These are phyloP conservation scores for Argynnis bischoffii DNA, from an alignment of 2,888 invertebrate genomes.

Conservation along the genomic window DNA sequence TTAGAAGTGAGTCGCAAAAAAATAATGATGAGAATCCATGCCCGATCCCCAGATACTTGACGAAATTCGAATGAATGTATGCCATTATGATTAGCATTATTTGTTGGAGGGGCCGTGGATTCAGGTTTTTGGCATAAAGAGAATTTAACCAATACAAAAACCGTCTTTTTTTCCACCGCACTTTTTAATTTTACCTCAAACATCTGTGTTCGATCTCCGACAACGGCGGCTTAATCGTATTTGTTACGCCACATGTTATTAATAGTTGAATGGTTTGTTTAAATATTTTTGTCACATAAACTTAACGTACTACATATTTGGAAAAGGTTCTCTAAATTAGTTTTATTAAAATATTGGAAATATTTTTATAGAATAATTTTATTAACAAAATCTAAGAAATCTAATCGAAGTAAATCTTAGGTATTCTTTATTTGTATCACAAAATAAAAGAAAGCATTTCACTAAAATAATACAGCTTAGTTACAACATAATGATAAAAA, in stretches of 20 bases:
- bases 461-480: too few species aligned
- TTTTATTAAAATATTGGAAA: not conserved
- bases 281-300: constrained; percentile 64
- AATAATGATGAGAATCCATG: constrained; percentile 57
- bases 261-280: constrained; percentile 76
- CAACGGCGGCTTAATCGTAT: constrained; percentile 72
- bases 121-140: constrained; percentile 78
- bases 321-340: constrained; percentile 26
- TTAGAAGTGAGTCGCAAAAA: constrained; percentile 58
- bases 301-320: constrained; percentile 12
- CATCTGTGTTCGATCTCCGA: constrained; percentile 70
- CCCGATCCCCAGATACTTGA: constrained; percentile 71
- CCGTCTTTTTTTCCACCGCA: constrained; percentile 52
- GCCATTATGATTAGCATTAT: constrained; percentile 81
- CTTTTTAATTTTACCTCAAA: constrained; percentile 70
- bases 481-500: too few species aligned
- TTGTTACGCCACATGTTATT: constrained; percentile 76
- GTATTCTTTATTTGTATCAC: too few species aligned
- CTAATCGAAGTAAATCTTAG: too few species aligned
- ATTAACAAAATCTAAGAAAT: not conserved
- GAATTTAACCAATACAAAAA: constrained; percentile 74
- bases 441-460: too few species aligned
- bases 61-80: constrained; percentile 80
- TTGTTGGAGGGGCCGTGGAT: constrained; percentile 72
- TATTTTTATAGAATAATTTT: not conserved